Evolutionary conservation across 2,888 invertebrate genomes (phyloP).

Genomic region (Platynereis dumerilii): DNA sequence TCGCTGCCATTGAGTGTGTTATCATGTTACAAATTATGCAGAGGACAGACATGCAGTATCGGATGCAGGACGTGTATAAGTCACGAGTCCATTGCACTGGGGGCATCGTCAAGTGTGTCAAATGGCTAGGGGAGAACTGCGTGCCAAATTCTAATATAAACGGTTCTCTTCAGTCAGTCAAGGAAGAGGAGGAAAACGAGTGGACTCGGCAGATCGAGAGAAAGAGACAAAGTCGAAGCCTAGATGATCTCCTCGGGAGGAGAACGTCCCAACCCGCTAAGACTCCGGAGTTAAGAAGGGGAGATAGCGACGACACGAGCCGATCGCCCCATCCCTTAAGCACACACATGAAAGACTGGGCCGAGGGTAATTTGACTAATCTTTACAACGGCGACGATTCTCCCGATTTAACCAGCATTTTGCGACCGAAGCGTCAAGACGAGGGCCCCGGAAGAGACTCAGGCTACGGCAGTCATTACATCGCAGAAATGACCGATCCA

Average conservation of each 20-base stretch:
- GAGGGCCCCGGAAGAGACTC: slow-evolving; percentile 1
- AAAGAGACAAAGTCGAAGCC: not conserved
- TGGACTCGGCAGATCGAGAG: not conserved
- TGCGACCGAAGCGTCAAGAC: not conserved
- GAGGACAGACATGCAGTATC: slow-evolving; percentile 12
- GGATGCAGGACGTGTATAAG: slow-evolving; percentile 16
- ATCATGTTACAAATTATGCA: slow-evolving; percentile 17
- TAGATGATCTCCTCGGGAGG: not conserved
- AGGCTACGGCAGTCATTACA: not conserved
- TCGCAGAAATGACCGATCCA: not conserved
- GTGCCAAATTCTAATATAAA: slow-evolving; percentile 12
- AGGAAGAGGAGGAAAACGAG: not conserved
- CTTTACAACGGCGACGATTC: not conserved
- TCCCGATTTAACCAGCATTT: not conserved
- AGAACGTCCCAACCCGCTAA: not conserved
- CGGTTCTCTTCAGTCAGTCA: not conserved
- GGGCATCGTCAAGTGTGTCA: slow-evolving; percentile 12
- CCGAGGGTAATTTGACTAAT: not conserved
- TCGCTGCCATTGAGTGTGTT: slow-evolving; percentile 20
- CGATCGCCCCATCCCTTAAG: not conserved
- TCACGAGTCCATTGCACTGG: slow-evolving; percentile 14
- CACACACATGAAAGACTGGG: not conserved
- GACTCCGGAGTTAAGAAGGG: not conserved
- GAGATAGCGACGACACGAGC: not conserved
- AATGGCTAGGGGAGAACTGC: slow-evolving; percentile 22